A percentile compares a stretch with the other conserved stretches of the same genome.
Conservation (phyloP, 2,888 invertebrate genomes). For the Melolontha melolontha region DNA sequence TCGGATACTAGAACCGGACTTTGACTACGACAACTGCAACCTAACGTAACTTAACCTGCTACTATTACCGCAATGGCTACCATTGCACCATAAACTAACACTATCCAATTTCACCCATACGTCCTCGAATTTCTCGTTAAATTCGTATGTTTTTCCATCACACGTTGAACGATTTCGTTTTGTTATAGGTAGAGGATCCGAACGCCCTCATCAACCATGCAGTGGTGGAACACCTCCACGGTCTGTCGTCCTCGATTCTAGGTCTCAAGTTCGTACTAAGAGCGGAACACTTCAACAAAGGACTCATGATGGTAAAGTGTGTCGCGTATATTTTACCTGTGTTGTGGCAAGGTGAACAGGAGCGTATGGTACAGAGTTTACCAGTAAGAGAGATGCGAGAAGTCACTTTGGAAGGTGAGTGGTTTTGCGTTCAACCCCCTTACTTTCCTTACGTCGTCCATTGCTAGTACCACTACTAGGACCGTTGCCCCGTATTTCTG, state of each 20-base stretch:
- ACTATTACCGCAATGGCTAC: not conserved
- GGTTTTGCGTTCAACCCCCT: slow-evolving; percentile 13
- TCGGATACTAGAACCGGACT: slow-evolving; percentile 36
- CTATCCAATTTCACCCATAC: slow-evolving; percentile 21
- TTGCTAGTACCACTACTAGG: slow-evolving; percentile 10
- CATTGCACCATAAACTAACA: slow-evolving; percentile 12
- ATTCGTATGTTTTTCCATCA: not conserved
- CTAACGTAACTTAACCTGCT: slow-evolving; percentile 15
- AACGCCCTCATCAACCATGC: slow-evolving; percentile 65
- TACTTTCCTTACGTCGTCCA: not conserved
- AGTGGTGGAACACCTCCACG: slow-evolving; percentile 66
- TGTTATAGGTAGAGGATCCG: slow-evolving; percentile 63
- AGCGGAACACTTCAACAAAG: slow-evolving; percentile 66
- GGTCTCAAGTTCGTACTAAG: slow-evolving; percentile 66
- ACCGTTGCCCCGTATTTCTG: slow-evolving; percentile 30
- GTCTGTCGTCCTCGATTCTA: slow-evolving; percentile 67
- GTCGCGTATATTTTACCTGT: slow-evolving; percentile 68
- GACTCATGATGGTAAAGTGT: slow-evolving; percentile 68
- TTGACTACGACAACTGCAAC: slow-evolving; percentile 26
- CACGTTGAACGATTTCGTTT: slow-evolving; percentile 13
- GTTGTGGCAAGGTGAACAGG: slow-evolving; percentile 67
- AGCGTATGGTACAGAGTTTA: slow-evolving; percentile 66
- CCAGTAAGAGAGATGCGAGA: slow-evolving; percentile 68
- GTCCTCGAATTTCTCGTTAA: not conserved
- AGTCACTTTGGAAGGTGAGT: slow-evolving; percentile 68